Percentiles rank a stretch among this genome's conserved stretches.
phyloP scores from a whole-genome alignment of 2,797 vertebrate genomes.

The Manis javanica region DNA sequence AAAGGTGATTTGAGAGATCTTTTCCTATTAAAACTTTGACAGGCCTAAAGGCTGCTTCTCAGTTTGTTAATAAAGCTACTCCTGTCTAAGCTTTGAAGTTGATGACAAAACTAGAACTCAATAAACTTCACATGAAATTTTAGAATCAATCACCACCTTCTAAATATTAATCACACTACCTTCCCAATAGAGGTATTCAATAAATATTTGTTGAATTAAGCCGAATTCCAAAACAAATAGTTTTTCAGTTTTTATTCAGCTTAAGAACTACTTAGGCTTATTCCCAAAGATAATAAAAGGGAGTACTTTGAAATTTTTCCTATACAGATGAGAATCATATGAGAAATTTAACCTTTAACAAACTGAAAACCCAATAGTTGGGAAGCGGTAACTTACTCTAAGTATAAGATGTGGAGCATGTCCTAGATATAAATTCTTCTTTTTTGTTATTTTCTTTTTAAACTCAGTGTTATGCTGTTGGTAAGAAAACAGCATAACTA shows the following conservation, averaged over 20 bases:
- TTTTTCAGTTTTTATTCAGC: constrained; percentile 38
- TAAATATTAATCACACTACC: neutral
- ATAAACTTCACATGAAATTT: neutral
- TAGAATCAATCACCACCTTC: neutral
- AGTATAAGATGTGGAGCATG: neutral
- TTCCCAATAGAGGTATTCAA: constrained; percentile 42
- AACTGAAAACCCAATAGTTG: constrained; percentile 46
- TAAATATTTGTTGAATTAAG: constrained; percentile 62
- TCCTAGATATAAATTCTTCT: neutral
- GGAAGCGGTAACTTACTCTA: neutral
- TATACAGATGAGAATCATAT: constrained; percentile 64
- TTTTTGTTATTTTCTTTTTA: neutral
- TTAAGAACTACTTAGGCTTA: constrained; percentile 60
- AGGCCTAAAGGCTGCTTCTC: neutral
- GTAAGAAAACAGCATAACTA: neutral
- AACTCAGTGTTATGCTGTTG: neutral
- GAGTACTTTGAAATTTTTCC: constrained; percentile 39
- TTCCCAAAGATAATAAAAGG: constrained; percentile 68
- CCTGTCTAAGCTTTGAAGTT: neutral
- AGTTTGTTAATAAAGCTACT: neutral
- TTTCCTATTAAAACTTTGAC: neutral
- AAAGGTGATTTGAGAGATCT: neutral
- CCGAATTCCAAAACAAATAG: constrained; percentile 66
- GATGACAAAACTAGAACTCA: neutral
- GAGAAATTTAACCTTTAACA: constrained; percentile 66